Conservation (phyloP, 2,888 invertebrate genomes). For the Chalcis sispes region DNA sequence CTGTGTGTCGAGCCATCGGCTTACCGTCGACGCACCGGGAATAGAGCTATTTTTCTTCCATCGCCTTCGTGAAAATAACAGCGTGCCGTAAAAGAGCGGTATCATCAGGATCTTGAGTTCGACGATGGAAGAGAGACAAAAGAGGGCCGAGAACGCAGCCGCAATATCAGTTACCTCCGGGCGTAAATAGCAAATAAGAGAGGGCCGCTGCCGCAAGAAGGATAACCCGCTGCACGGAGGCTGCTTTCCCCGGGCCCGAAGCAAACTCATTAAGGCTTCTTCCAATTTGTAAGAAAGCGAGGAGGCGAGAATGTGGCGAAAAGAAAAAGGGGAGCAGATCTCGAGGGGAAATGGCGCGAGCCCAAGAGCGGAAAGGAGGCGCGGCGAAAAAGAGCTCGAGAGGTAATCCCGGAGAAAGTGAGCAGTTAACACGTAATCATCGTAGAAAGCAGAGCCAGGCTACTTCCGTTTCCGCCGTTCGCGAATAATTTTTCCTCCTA, state of each 20-base stretch:
- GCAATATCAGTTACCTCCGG: conserved; percentile 17
- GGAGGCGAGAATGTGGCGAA: background rate
- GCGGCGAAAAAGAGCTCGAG: background rate
- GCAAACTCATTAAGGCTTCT: conserved; percentile 24
- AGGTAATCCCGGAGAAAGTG: background rate
- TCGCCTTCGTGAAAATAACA: too few relatives aligned
- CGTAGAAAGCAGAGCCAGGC: conserved; percentile 39
- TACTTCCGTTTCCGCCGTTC: conserved; percentile 27
- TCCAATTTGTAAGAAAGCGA: conserved; percentile 20
- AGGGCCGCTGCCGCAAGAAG: background rate
- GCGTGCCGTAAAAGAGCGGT: too few relatives aligned
- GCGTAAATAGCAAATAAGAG: conserved; percentile 10
- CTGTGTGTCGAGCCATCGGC: too few relatives aligned
- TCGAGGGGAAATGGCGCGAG: background rate
- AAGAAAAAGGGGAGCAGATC: background rate
- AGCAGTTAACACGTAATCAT: conserved; percentile 39
- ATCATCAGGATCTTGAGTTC: too few relatives aligned
- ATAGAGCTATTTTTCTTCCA: too few relatives aligned
- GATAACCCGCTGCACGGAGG: background rate
- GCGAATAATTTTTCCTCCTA: conserved; percentile 21
- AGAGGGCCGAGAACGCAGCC: background rate
- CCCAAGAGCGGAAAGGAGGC: background rate
- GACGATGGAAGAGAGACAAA: background rate
- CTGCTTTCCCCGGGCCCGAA: background rate
- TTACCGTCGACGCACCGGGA: too few relatives aligned